Conservation (phyloP, 2,888 invertebrate species). For the Palloptera scutellata region DNA sequence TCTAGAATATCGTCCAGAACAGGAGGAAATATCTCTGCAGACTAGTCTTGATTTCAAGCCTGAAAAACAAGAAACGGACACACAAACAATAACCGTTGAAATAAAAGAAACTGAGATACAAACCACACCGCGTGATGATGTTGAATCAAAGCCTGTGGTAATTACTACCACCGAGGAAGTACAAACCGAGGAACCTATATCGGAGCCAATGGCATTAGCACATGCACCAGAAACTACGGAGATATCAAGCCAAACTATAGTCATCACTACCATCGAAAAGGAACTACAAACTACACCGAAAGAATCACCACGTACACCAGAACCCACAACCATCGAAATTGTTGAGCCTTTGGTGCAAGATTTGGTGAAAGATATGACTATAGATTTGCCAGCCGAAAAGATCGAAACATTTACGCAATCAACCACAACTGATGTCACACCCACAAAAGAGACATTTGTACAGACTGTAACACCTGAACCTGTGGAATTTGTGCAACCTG, state of each 20-base stretch:
- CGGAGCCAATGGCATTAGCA: not conserved
- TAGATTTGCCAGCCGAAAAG: constrained; percentile 46
- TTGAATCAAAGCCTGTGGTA: constrained; percentile 1
- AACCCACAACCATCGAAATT: constrained; percentile 52
- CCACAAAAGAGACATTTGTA: constrained; percentile 46
- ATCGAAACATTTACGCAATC: constrained; percentile 47
- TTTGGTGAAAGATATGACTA: constrained; percentile 60
- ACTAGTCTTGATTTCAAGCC: constrained; percentile 52
- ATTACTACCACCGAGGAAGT: constrained; percentile 57
- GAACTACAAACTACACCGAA: constrained; percentile 60
- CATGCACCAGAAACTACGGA: constrained; percentile 49
- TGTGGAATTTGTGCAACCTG: constrained; percentile 32
- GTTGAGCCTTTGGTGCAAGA: constrained; percentile 61
- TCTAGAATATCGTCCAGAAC: constrained; percentile 49
- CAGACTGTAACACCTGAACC: constrained; percentile 52
- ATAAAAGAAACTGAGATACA: constrained; percentile 61
- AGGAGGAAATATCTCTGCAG: constrained; percentile 56
- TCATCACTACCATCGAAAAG: constrained; percentile 54
- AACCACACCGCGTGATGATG: constrained; percentile 47
- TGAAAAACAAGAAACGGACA: constrained; percentile 55
- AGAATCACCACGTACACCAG: constrained; percentile 44
- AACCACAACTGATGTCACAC: constrained; percentile 53
- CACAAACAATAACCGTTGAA: constrained; percentile 57
- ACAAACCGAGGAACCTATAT: constrained; percentile 43
- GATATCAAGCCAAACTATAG: constrained; percentile 55